These are phyloP conservation scores for Wasmannia auropunctata DNA, from an alignment of 1,140 invertebrate genomes.

Conservation along the genomic window DNA sequence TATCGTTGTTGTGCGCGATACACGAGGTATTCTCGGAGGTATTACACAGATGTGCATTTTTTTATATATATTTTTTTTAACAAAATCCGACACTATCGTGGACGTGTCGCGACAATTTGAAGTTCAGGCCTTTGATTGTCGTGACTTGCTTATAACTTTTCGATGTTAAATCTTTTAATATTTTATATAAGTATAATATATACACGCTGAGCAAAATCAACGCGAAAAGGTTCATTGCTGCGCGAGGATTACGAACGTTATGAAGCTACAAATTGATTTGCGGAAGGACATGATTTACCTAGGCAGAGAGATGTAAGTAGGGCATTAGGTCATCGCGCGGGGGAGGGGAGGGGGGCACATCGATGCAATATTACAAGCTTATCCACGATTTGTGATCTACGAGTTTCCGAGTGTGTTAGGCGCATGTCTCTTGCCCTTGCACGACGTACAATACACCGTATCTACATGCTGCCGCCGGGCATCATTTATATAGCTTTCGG, in stretches of 20 bases:
- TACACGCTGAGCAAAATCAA: background rate
- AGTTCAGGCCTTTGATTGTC: background rate
- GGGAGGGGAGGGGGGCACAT: no score
- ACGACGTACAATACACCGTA: background rate
- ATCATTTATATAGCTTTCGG: slow-evolving; percentile 22
- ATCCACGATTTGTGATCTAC: slow-evolving; percentile 45
- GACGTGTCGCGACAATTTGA: background rate
- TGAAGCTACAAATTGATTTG: slow-evolving; percentile 59
- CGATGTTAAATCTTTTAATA: background rate
- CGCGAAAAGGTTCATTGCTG: background rate
- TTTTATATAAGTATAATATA: no score
- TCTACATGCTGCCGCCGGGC: background rate
- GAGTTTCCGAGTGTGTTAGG: slow-evolving; percentile 20
- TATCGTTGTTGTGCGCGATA: background rate
- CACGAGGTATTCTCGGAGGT: background rate
- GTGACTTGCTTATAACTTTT: background rate
- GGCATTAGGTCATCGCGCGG: slow-evolving; percentile 73
- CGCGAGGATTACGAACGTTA: background rate
- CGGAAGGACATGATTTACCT: slow-evolving; percentile 9
- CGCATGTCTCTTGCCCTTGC: slow-evolving; percentile 17
- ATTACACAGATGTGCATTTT: background rate
- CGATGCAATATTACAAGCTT: slow-evolving; percentile 60
- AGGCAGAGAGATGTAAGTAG: slow-evolving; percentile 63
- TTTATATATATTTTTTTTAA: background rate
- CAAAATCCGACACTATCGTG: background rate